Evolutionary conservation across 2,888 invertebrate genomes (phyloP), one percentile per base, ranked within the genome.

Genomic region (Drosophila engyochracea): DNA sequence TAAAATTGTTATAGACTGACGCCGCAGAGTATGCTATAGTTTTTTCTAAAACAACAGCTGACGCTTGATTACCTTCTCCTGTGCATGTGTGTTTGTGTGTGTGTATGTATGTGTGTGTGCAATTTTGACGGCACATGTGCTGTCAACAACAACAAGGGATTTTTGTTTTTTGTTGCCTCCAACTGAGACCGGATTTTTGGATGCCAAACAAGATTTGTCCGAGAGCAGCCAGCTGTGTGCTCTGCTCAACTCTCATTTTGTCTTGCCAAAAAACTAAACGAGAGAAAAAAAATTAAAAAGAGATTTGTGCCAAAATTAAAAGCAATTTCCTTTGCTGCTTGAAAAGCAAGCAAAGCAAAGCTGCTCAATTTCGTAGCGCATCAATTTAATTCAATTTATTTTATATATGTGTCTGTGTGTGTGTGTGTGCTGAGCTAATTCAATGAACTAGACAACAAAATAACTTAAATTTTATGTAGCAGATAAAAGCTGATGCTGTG

Each of bases 371-470:
- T 81, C 58, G 76, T 33, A 60, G 72, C 73, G 61, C 81, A 84
- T 76, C 85, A 77, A 77, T 88, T 85, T 85, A 85, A 88, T 85
- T 88, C 81, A 85, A 87, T 87, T 81, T 85, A 83, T 85, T 87
- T 72, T 55, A 64, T 71, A 30, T 51, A 47, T 64, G 19, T 60
- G 12, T 5, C 22, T 22, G 28, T 67, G n/a, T 60, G 10, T 69
- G 25, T 54, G 53, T 62, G 53, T 70, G 51, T 71, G 39, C 39
- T 30, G 59, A 53, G 80, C 85, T 85, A 85, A 85, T 83, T 88
- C 88, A 88, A 85, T 85, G 72, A 83, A 83, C 81, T 80, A 83
- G 74, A 74, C 82, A 85, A 81, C 83, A 75, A 85, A 81, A 83
- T 85, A 83, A 73, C 76, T 83, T 85, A 72, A 78, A 81, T 76